phyloP scores from a whole-genome alignment of 2,797 vertebrate species.

The Micropoecilia bifurca region DNA sequence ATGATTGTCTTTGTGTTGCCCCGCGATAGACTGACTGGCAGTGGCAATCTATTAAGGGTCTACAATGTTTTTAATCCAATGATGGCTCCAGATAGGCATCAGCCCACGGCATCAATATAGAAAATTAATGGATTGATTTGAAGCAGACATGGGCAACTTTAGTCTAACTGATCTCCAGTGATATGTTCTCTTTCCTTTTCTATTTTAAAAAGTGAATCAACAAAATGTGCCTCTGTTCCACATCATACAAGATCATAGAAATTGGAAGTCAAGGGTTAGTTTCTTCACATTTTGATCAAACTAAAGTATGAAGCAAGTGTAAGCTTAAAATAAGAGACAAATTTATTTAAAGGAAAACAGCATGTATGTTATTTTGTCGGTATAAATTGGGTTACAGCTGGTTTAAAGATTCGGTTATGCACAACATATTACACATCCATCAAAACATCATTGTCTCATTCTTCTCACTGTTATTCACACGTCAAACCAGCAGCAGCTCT shows the following conservation, averaged over 20 bases:
- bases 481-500: constrained; percentile 65
- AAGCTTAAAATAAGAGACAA: neutral
- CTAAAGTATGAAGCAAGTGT: neutral
- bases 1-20: neutral
- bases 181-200: neutral
- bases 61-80: neutral
- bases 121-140: neutral
- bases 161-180: neutral
- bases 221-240: neutral
- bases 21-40: neutral
- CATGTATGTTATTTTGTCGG: constrained; percentile 4
- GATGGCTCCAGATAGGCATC: neutral
- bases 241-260: neutral
- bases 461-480: constrained; percentile 42
- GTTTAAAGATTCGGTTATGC: constrained; percentile 7
- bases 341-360: neutral
- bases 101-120: neutral
- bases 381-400: constrained; percentile 14
- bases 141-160: neutral
- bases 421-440: constrained; percentile 37
- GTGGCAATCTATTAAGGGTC: neutral
- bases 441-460: constrained; percentile 14
- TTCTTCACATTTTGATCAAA: neutral
- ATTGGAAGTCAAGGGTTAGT: neutral
- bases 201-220: neutral